Percentiles rank a stretch among this genome's conserved stretches.
Conservation (phyloP, 1,140 invertebrate species). For the Coelopa frigida region DNA sequence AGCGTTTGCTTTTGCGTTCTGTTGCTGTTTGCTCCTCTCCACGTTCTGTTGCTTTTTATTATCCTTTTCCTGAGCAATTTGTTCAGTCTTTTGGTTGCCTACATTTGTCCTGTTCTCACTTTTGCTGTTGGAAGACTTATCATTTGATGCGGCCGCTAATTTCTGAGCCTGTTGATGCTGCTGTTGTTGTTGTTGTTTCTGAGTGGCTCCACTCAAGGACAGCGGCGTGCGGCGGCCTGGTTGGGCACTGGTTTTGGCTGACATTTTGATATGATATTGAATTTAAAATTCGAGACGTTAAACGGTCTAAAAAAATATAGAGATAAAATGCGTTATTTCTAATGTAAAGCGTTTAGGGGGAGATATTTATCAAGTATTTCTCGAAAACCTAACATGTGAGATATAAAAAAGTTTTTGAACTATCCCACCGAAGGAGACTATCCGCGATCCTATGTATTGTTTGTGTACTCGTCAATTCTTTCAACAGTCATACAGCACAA, state of each 20-base stretch:
- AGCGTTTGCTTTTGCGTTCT: slow-evolving; percentile 6
- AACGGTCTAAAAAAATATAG: too few relatives aligned
- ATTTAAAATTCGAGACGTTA: too few relatives aligned
- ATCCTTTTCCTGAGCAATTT: background rate
- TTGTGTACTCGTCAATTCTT: too few relatives aligned
- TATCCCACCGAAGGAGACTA: too few relatives aligned
- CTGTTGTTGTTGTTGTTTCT: slow-evolving; percentile 6
- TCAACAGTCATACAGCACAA: too few relatives aligned
- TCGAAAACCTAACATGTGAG: too few relatives aligned
- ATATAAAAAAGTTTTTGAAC: too few relatives aligned
- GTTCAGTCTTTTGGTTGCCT: slow-evolving; percentile 8
- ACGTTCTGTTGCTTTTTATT: slow-evolving; percentile 9
- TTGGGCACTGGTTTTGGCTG: slow-evolving; percentile 34
- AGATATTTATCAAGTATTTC: too few relatives aligned
- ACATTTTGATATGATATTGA: slow-evolving; percentile 20
- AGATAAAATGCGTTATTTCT: too few relatives aligned
- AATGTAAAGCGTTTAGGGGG: too few relatives aligned
- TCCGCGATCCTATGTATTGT: too few relatives aligned
- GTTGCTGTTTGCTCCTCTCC: slow-evolving; percentile 17
- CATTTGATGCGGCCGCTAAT: background rate
- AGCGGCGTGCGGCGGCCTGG: slow-evolving; percentile 28
- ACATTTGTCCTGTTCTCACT: slow-evolving; percentile 10
- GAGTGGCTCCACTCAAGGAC: slow-evolving; percentile 20
- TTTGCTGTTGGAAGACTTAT: slow-evolving; percentile 6
- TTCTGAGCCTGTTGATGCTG: slow-evolving; percentile 5